Conservation (phyloP, 2,797 vertebrate species). For the Otus scops region DNA sequence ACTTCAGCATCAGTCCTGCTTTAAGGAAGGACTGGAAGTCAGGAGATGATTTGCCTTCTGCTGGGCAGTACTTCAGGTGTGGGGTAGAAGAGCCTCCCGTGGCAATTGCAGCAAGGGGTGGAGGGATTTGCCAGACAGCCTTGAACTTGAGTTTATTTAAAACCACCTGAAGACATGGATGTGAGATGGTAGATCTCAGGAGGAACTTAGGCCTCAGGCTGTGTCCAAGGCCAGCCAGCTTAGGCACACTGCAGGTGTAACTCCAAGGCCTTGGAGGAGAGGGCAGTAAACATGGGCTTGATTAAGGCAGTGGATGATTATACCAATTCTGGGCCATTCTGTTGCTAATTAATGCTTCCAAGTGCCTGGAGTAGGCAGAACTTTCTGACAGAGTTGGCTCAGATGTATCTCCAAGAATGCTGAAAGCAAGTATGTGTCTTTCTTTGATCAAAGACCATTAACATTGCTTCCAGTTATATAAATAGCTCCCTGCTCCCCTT, state of each 20-base stretch:
- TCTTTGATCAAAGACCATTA: conserved; percentile 27
- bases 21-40: background rate
- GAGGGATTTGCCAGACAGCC: background rate
- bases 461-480: background rate
- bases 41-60: background rate
- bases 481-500: background rate
- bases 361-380: conserved; percentile 18
- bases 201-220: background rate
- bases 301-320: background rate
- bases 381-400: background rate
- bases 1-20: background rate
- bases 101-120: background rate
- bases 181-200: background rate
- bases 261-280: background rate
- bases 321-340: background rate
- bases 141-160: background rate
- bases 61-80: background rate
- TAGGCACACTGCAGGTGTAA: background rate
- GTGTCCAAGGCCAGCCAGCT: background rate
- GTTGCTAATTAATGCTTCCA: conserved; percentile 19
- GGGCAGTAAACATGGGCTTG: background rate
- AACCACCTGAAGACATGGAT: background rate
- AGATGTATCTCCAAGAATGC: conserved; percentile 19
- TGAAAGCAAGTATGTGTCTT: background rate
- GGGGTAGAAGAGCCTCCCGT: background rate